Base-by-base conservation (phyloP, 2,888 invertebrate species). In the Gasteruption jaculator region DNA sequence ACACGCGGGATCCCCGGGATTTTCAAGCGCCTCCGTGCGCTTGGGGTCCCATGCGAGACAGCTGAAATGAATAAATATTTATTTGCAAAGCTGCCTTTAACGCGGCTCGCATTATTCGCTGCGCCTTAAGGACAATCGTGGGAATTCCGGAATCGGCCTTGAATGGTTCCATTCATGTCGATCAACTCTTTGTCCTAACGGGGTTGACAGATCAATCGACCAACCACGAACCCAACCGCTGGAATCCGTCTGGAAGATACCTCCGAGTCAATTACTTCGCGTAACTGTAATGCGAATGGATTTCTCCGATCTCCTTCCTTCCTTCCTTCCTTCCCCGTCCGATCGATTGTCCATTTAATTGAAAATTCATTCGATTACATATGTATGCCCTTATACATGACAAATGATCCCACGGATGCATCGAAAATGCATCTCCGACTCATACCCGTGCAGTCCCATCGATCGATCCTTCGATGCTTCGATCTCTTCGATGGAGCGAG, bases 131-230 rank as follows among this genome's bases (percentile, higher is more conserved):
- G 68, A 68, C 65, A 70, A 66, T 68, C 68, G 68, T 69, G 68
- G 63, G 68, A 70, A 70, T 68, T 64, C 65, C 64, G 65, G 66
- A 61, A 62, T 58, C 59, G 59, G 68, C 61, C 66, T 66, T 69
- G 67, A 67, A 64, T 65, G 65, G 65, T 65, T 66, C 68, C 69
- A 68, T 70, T 70, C 70, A 68, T 67, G 68, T 68, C 68, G 67
- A 68, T 68, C 67, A 63, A 65, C 60, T 64, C 59, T 61, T 63
- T 65, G 57, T 60, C 60, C 52, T 57, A 62, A 62, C 60, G 58
- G 56, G 60, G 59, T 62, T 68, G 68, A 70, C 66, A 67, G 68
- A 70, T 68, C 68, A 68, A 68, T 68, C 66, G 66, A 49, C 52
- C 31, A n/a, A n/a, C n/a, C n/a, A n/a, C n/a, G n/a, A n/a, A n/a